Evolutionary conservation across 2,797 vertebrate genomes (phyloP).

Genomic region (Cottoperca gobio): DNA sequence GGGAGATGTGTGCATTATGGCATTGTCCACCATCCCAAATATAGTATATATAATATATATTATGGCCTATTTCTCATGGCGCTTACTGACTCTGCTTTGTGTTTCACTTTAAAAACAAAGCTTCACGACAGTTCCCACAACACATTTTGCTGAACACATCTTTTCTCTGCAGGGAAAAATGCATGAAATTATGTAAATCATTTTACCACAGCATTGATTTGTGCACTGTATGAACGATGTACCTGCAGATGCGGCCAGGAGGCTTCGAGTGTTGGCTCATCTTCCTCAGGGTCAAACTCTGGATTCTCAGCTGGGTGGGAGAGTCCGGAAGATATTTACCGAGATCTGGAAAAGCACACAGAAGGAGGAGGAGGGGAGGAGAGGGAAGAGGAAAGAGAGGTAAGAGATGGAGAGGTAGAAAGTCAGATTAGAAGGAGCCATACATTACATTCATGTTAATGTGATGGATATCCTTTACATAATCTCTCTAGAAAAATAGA

Average conservation of each 20-base stretch:
- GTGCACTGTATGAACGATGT: not conserved
- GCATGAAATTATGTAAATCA: not conserved
- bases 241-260: conserved; percentile 97
- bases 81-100: conserved; percentile 23
- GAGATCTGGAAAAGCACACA: conserved; percentile 85
- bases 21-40: not conserved
- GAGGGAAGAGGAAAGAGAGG: not conserved
- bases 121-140: not conserved
- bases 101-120: conserved; percentile 19
- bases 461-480: not conserved
- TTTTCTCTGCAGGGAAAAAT: not conserved
- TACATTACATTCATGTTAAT: not conserved
- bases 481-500: too few relatives aligned
- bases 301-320: conserved; percentile 95
- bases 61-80: conserved; percentile 21
- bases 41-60: conserved; percentile 2
- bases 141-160: conserved; percentile 5
- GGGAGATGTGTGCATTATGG: conserved; percentile 29
- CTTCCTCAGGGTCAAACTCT: conserved; percentile 95
- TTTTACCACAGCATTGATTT: not conserved
- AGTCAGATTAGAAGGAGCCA: conserved; percentile 7
- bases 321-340: conserved; percentile 94
- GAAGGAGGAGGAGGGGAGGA: not conserved
- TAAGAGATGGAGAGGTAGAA: not conserved
- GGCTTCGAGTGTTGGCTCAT: conserved; percentile 93